Evolutionary conservation across 2,113 vertebrate species (phyloP).

Genomic region (Dicaeum eximium): DNA sequence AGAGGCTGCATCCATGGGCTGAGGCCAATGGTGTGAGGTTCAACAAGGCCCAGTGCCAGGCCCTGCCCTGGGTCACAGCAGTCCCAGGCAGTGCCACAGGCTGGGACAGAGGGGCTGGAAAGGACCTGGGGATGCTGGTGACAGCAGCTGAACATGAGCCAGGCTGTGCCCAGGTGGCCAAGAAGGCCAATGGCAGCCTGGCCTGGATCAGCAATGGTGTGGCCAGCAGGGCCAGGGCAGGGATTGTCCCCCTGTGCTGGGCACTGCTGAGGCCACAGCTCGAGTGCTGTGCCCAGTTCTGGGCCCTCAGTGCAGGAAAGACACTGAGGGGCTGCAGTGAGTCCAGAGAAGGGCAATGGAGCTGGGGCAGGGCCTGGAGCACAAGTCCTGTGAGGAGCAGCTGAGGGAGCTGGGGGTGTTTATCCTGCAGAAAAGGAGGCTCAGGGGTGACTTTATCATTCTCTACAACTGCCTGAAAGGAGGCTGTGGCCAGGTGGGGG

Average conservation of each 20-base stretch:
- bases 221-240: not conserved
- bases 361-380: not conserved
- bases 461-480: not conserved
- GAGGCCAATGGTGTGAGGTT: not conserved
- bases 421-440: not conserved
- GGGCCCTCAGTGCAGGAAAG: not conserved
- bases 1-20: not conserved
- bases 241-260: not conserved
- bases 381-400: not conserved
- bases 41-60: rapidly evolving
- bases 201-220: not conserved
- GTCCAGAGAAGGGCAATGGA: not conserved
- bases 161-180: not conserved
- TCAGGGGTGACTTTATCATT: not conserved
- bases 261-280: not conserved
- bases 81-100: not conserved
- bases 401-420: not conserved
- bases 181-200: not conserved
- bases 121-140: not conserved
- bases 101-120: not conserved
- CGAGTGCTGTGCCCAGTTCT: not conserved
- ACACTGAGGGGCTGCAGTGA: not conserved
- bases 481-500: rapidly evolving
- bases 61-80: not conserved
- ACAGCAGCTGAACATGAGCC: not conserved